These are phyloP conservation scores for Popillia japonica DNA, from an alignment of 1,140 invertebrate species.

Conservation along the genomic window DNA sequence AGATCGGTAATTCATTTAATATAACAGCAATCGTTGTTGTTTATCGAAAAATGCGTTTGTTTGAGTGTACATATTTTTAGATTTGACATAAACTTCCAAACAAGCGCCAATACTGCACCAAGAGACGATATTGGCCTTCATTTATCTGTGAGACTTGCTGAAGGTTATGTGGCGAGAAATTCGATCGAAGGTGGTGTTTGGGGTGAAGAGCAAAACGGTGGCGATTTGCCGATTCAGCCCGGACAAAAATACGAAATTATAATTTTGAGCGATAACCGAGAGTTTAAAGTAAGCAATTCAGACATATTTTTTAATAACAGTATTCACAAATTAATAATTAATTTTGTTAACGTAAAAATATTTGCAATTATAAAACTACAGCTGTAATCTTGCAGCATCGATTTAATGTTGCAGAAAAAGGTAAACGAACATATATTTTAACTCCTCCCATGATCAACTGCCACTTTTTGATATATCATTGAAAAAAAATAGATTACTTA, in stretches of 20 bases:
- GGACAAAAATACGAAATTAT: conserved; percentile 79
- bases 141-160: conserved; percentile 66
- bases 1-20: conserved; percentile 66
- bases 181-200: conserved; percentile 73
- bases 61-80: conserved; percentile 53
- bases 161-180: conserved; percentile 74
- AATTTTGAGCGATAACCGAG: conserved; percentile 71
- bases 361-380: not conserved
- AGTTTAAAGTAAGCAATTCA: conserved; percentile 78
- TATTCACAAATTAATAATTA: too few relatives aligned
- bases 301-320: too few relatives aligned
- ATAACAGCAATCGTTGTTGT: too few relatives aligned
- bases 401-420: too few relatives aligned
- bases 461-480: too few relatives aligned
- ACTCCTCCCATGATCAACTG: too few relatives aligned
- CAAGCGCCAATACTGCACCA: conserved; percentile 63
- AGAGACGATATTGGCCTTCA: conserved; percentile 66
- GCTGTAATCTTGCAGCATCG: too few relatives aligned
- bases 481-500: too few relatives aligned
- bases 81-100: conserved; percentile 67
- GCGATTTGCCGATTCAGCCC: conserved; percentile 70
- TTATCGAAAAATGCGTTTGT: conserved; percentile 20
- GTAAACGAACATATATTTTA: too few relatives aligned
- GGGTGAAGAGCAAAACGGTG: conserved; percentile 80
- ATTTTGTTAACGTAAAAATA: too few relatives aligned